These are phyloP conservation scores for Myrmophylax atrothorax DNA, from an alignment of 2,113 vertebrate genomes.

Conservation along the genomic window DNA sequence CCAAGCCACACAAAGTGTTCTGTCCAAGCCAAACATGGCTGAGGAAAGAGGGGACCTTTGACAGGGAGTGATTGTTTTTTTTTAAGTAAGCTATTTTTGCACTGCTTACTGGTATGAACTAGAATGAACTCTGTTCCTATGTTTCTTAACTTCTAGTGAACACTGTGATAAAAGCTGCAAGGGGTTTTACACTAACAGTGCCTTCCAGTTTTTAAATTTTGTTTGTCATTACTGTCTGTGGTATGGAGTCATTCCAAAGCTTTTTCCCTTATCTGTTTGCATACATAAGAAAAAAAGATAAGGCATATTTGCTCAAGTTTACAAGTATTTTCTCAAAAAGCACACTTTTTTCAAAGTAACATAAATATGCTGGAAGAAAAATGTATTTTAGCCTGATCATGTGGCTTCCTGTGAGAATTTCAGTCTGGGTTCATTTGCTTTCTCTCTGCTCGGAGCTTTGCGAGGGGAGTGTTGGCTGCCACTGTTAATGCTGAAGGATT, in stretches of 20 bases:
- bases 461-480: background rate
- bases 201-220: conserved; percentile 45
- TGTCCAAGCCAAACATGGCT: conserved; percentile 9
- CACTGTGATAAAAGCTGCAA: conserved; percentile 54
- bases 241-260: conserved; percentile 53
- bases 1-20: background rate
- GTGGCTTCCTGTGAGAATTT: background rate
- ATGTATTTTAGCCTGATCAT: background rate
- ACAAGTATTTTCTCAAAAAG: conserved; percentile 26
- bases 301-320: conserved; percentile 26
- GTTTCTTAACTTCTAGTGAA: conserved; percentile 44
- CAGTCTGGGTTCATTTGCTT: background rate
- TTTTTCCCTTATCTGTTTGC: background rate
- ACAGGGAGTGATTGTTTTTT: background rate
- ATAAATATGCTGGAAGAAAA: background rate
- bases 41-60: conserved; percentile 1
- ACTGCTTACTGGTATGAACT: conserved; percentile 42
- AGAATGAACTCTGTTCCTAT: conserved; percentile 22
- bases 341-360: background rate
- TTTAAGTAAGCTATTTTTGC: conserved; percentile 36
- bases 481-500: background rate
- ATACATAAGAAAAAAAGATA: background rate
- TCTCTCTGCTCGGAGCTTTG: background rate
- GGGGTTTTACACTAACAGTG: conserved; percentile 43
- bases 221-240: conserved; percentile 18